These are phyloP conservation scores for Sussaba pulchella DNA, from an alignment of 2,888 invertebrate species.

Conservation along the genomic window DNA sequence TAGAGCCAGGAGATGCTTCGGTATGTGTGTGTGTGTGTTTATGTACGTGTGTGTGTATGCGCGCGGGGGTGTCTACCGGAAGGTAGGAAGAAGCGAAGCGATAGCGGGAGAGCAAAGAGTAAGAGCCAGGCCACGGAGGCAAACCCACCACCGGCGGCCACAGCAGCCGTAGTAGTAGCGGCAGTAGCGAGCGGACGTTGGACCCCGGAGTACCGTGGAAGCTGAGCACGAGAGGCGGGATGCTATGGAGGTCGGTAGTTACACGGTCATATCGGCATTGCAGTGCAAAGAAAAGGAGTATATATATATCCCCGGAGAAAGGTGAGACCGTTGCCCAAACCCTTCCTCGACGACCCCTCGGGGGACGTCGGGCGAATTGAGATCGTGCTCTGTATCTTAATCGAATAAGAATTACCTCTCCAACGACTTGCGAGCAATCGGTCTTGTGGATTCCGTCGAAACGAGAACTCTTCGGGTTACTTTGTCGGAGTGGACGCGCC, in stretches of 20 bases:
- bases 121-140: constrained; percentile 21
- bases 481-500: too few relatives aligned
- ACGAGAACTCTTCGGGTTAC: too few relatives aligned
- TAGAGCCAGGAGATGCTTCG: constrained; percentile 41
- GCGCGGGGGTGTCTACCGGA: not conserved
- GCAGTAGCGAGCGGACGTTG: constrained; percentile 21
- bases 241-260: constrained; percentile 25
- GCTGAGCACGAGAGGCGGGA: constrained; percentile 21
- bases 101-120: constrained; percentile 31
- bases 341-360: too few relatives aligned
- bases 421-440: constrained; percentile 19
- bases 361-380: constrained; percentile 79
- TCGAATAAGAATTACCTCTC: constrained; percentile 74
- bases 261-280: constrained; percentile 23
- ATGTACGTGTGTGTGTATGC: constrained; percentile 32
- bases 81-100: constrained; percentile 43
- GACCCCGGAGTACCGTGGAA: constrained; percentile 43
- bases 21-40: not conserved
- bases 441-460: not conserved
- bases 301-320: constrained; percentile 68
- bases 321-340: constrained; percentile 74
- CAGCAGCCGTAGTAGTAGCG: too few relatives aligned
- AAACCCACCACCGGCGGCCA: not conserved
- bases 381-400: constrained; percentile 81
- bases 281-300: constrained; percentile 52